Conservation (phyloP, 2,113 vertebrate species). For the Sakesphorus luctuosus region DNA sequence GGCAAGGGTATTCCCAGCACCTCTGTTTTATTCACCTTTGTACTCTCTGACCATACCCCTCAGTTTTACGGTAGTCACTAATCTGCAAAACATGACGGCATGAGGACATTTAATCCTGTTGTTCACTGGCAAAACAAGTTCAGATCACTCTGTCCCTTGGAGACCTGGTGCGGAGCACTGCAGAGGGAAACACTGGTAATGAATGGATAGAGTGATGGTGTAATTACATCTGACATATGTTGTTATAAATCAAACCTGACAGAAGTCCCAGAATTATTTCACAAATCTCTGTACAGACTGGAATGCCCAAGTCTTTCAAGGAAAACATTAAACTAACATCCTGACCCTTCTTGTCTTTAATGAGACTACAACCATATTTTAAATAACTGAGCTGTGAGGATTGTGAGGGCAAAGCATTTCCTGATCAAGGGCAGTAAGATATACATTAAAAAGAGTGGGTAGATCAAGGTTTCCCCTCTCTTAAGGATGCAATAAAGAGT, state of each 20-base stretch:
- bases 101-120: not conserved
- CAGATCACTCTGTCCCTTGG: not conserved
- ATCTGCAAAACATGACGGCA: not conserved
- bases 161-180: not conserved
- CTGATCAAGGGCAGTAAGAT: not conserved
- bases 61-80: not conserved
- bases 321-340: not conserved
- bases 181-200: not conserved
- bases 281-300: not conserved
- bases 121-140: not conserved
- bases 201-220: not conserved
- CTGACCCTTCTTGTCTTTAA: not conserved
- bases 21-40: not conserved
- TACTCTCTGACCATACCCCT: not conserved
- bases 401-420: not conserved
- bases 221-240: constrained; percentile 50
- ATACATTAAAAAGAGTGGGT: not conserved
- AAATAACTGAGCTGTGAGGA: not conserved
- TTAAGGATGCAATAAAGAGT: not conserved
- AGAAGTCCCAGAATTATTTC: constrained; percentile 28
- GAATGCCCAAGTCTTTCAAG: constrained; percentile 7
- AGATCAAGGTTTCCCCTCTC: not conserved
- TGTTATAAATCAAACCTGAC: constrained; percentile 50
- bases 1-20: not conserved
- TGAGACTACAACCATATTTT: not conserved